Base-by-base conservation (phyloP, 2,888 invertebrate genomes). In the Agonopterix arenella region DNA sequence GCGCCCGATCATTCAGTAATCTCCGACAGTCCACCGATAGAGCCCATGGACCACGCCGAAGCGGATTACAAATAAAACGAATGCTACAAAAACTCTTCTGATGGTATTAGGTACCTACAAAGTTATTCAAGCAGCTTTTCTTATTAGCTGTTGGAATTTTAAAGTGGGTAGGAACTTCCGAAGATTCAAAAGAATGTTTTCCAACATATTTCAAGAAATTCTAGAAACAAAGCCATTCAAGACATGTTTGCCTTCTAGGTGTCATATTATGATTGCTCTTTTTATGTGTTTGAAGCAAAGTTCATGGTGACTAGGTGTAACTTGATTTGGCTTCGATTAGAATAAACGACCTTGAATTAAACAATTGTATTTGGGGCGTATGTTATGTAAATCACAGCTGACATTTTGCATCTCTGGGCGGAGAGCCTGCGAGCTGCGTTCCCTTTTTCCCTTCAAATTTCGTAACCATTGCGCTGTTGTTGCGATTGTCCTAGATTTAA, bases 321-420 rank as follows among this genome's bases (percentile, higher is more conserved):
- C 60, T 56, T 55, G 58, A 62, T 66, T 55, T 55, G 50, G 54
- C 55, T 49, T 50, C 52, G 8, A 10, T 46, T 57, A 28, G 28
- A 28, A 28, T 28, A 10, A 40, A 40, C 59, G 73, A 73, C 85
- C 85, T 83, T 84, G 82, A 69, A 69, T 65, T 67, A 66, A 72
- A 76, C 76, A 80, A 76, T 78, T 57, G 73, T 64, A 74, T 66
- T 66, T 76, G 67, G 73, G 74, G 73, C 77, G 68, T 75, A 74
- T 72, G 69, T 76, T 80, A 81, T 81, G 80, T 76, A 80, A 82
- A 79, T 80, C 62, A 63, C 63, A 68, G 68, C 72, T 84, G 85
- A 80, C 86, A 86, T 85, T 86, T 84, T 70, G 66, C 61, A 64
- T 72, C 61, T 75, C 56, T 62, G 63, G 70, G 73, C 11, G 11